Base-by-base conservation (phyloP, 2,113 vertebrate species). In the Chelonoidis abingdonii region DNA sequence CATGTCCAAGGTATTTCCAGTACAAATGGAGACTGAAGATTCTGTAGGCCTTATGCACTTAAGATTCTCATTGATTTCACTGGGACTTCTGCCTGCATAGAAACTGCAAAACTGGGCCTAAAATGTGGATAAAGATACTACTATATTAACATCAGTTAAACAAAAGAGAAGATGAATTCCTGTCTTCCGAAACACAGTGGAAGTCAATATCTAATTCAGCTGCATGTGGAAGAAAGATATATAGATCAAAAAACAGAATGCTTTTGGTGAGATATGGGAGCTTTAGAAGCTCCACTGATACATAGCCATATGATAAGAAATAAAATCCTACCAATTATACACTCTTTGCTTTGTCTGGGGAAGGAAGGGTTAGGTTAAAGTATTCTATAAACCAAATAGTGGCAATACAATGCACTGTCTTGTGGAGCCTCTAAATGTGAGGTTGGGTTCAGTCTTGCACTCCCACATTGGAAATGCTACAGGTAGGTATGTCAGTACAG, bases 11-110 rank as follows among this genome's bases (percentile, higher is more conserved):
- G 65, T 38, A n/a, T 19, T 75, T 83, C 8, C 38, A 54, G 27
- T 7, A 76, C 14, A 25, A 21, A 16, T 49, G 53, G 11, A n/a
- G 79, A 29, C 41, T 78, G 38, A 44, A 35, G 31, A 38, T 85
- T 44, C 54, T 52, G 13, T 44, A 50, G 2, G 13, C 78, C 9
- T 0, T 0, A 22, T 22, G 41, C 49, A 50, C 47, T 22, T 38
- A 27, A 35, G 87, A 38, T 35, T 87, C 75, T 69, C 65, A 17
- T 59, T 56, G 59, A 54, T 47, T 83, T 3, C 56, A 62, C 21
- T 11, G 31, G 72, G 16, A 50, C n/a, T 49, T 86, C 69, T 54
- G 10, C 56, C 27, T 29, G 57, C 27, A 59, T 59, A 59, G 27
- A 59, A 59, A 72, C n/a, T 75, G 29, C 8, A 80, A 83, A 83